Base-by-base conservation (phyloP, 2,888 invertebrate species). In the Epirrita christyi region DNA sequence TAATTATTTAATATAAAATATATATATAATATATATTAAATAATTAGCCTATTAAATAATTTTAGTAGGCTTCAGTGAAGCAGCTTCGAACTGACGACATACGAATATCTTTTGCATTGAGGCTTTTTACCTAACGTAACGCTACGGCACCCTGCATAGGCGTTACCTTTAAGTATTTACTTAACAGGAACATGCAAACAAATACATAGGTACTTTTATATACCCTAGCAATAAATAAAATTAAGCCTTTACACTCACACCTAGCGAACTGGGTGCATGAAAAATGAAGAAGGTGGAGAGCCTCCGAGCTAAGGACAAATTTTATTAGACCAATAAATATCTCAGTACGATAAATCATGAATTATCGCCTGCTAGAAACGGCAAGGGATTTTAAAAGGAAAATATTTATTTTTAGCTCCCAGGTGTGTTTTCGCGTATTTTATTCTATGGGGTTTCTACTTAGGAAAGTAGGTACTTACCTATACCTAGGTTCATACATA, bases 311-410 rank as follows among this genome's bases (percentile, higher is more conserved):
- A 69, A 74, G 73, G 80, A 81, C 79, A 80, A 80, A 80, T 82
- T 82, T 82, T 82, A 81, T 82, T 79, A 78, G 75, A 57, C 73
- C 76, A 79, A 81, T 81, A 82, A 80, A 82, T 82, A 80, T 78
- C 72, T 67, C 55, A 13, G 64, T 64, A 48, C 69, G 59, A 76
- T 81, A 80, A 80, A 81, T 81, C 78, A 76, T 70, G 70, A 66
- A 68, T 74, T 80, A 81, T 79, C 78, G 80, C 79, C 68, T 60
- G 68, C 68, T 66, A 63, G 65, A 56, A 66, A 64, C 61, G 59
- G 64, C 62, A 63, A 66, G 67, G 73, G 72, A 70, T 73, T 73
- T 71, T 49, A 60, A 63, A 70, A 66, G 68, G 66, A 59, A 71
- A 72, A 68, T 72, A 68, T 76, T 59, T 69, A 64, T 56, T 63